Percentiles rank a stretch among this genome's conserved stretches.
phyloP scores from a whole-genome alignment of 2,113 vertebrate species.

The Ginglymostoma cirratum region DNA sequence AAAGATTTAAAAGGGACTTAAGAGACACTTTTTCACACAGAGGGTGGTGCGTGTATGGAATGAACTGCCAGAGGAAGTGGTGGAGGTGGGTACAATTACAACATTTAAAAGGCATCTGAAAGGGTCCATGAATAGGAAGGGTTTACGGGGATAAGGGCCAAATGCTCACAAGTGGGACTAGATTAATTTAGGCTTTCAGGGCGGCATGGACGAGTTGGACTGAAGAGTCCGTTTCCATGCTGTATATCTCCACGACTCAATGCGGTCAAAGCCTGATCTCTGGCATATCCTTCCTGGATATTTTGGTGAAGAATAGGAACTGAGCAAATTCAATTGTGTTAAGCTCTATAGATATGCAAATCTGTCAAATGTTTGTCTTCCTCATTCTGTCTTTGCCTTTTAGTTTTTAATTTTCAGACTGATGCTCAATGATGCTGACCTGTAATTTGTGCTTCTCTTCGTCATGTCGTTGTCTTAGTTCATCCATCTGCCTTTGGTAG shows the following conservation, averaged over 20 bases:
- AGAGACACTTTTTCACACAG: too few relatives aligned
- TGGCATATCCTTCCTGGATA: not conserved
- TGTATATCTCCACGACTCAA: not conserved
- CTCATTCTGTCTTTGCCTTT: not conserved
- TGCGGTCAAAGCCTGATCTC: not conserved
- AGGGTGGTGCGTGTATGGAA: too few relatives aligned
- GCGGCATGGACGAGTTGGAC: too few relatives aligned
- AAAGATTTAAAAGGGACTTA: too few relatives aligned
- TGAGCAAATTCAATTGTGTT: not conserved
- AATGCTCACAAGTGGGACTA: too few relatives aligned
- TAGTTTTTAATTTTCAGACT: not conserved
- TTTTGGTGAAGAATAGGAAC: not conserved
- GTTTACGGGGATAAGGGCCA: too few relatives aligned
- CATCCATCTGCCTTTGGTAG: constrained; percentile 47
- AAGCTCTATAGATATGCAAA: not conserved
- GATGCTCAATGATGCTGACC: constrained; percentile 41
- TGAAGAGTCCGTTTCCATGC: too few relatives aligned
- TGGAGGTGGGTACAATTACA: too few relatives aligned
- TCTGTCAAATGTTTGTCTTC: not conserved
- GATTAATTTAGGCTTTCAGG: too few relatives aligned
- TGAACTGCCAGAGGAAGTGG: too few relatives aligned
- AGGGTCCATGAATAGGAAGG: too few relatives aligned
- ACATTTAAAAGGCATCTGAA: too few relatives aligned
- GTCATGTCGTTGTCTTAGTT: constrained; percentile 43
- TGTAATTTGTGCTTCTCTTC: constrained; percentile 44